Evolutionary conservation across 2,113 vertebrate species (phyloP), one percentile per base, ranked within the genome.

Genomic region (Brachirus orientalis): DNA sequence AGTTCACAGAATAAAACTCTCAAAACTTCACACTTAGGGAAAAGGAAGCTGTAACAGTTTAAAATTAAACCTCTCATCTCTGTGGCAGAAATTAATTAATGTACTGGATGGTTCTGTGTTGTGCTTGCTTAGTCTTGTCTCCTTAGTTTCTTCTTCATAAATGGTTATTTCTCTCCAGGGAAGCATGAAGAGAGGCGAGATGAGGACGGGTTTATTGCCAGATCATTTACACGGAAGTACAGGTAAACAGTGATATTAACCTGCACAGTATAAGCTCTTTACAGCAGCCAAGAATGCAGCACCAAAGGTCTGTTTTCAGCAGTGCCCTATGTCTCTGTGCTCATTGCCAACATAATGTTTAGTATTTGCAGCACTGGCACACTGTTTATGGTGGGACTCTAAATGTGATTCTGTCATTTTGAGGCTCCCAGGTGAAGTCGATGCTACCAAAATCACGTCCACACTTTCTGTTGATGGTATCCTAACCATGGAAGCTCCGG

Each of bases 161-260:
- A 78, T 17, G 37, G 18, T 83, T 63, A 83, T 78, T 79, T 55
- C 4, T 84, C 82, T 75, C 37, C 65, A 94, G 94, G 91, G 59
- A 92, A 73, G 22, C 93, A 94, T 8, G 83, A 92, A 28, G 94
- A 94, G 74, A 86, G 86, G 68, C 84, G 80, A 47, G 93, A 94
- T 43, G 84, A 90, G 56, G 88, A 91, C 1, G 94, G 94, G 51
- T 93, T 83, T 71, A 87, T 92, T 36, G 64, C 91, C 54, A 90
- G 94, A 80, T 86, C 83, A 84, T 94, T 94, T 50, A 89, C 87
- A 10, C 86, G 92, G 69, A 94, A 92, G 69, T 94, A 94, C 88
- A 92, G 89, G 94, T 94, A 78, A 65, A 74, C 47, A 68, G 41
- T 6, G 44, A 51, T 37, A 16, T 20, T 53, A 54, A 67, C 17